A percentile compares a stretch with the other conserved stretches of the same genome.
Evolutionary conservation across 1,140 invertebrate genomes (phyloP).

Genomic region (silkworm (Bombyx mori)): ASM3026992v2 NC_085112.1:3692501-3693000

Average conservation of each 20-base stretch:
- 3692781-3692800: no score
- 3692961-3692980: no score
- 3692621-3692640: slow-evolving; percentile 26
- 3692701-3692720: slow-evolving; percentile 4
- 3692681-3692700: slow-evolving; percentile 14
- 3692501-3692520: slow-evolving; percentile 23
- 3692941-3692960: no score
- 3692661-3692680: slow-evolving; percentile 11
- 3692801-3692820: no score
- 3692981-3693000: no score
- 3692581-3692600: slow-evolving; percentile 10
- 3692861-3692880: no score
- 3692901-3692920: neutral
- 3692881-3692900: no score
- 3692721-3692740: neutral
- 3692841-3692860: neutral
- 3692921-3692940: no score
- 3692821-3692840: no score
- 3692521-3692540: slow-evolving; percentile 11
- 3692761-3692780: no score
- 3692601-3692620: slow-evolving; percentile 14
- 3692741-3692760: neutral
- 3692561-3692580: slow-evolving; percentile 10
- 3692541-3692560: slow-evolving; percentile 10
- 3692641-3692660: slow-evolving; percentile 18